These are phyloP conservation scores for Anthophora plumipes DNA, from an alignment of 2,888 invertebrate species.

Conservation along the genomic window DNA sequence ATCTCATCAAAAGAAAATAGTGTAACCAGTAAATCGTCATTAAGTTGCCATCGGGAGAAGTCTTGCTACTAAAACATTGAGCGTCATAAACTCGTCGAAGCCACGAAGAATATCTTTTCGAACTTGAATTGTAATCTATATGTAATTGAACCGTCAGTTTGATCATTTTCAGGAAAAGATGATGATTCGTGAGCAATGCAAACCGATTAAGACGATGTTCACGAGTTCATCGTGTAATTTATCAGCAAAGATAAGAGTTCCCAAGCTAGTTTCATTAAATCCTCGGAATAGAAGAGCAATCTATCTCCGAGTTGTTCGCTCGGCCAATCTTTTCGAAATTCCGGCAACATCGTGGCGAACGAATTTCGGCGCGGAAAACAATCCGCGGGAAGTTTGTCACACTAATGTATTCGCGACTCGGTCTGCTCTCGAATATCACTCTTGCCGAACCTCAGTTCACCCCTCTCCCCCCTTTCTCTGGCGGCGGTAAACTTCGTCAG, in stretches of 20 bases:
- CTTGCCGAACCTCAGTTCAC: slow-evolving; percentile 5
- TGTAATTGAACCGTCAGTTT: too few relatives aligned
- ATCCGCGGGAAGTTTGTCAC: slow-evolving; percentile 33
- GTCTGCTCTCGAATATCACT: slow-evolving; percentile 19
- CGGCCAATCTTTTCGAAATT: slow-evolving; percentile 42
- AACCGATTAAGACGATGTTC: too few relatives aligned
- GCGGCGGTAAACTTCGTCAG: slow-evolving; percentile 38
- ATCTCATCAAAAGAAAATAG: too few relatives aligned
- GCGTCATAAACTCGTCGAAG: too few relatives aligned
- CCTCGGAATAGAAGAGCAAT: not conserved
- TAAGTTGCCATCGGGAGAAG: too few relatives aligned
- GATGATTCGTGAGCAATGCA: too few relatives aligned
- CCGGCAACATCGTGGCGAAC: slow-evolving; percentile 11
- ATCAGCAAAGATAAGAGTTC: not conserved
- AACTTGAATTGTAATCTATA: too few relatives aligned
- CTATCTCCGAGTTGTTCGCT: not conserved
- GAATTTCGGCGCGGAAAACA: slow-evolving; percentile 50
- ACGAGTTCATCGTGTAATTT: too few relatives aligned
- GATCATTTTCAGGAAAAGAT: too few relatives aligned
- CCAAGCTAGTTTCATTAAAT: not conserved
- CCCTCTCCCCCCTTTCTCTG: slow-evolving; percentile 5
- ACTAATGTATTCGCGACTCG: slow-evolving; percentile 40
- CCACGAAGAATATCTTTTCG: too few relatives aligned
- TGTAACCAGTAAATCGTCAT: too few relatives aligned
- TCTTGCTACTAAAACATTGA: too few relatives aligned